Conservation (phyloP, 2,113 vertebrate species). For the Catharus fuscescens region DNA sequence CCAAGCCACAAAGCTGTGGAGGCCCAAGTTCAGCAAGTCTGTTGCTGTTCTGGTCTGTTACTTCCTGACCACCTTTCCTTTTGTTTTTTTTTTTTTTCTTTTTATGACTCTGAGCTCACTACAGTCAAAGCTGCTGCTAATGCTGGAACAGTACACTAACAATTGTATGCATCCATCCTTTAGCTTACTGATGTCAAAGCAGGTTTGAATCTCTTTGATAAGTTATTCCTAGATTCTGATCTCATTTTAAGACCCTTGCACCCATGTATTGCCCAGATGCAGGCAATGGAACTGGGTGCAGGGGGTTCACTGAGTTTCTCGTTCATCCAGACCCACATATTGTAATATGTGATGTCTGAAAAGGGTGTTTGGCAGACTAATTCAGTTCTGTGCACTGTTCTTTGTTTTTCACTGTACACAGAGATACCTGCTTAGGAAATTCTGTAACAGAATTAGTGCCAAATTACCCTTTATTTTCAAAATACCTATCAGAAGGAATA, state of each 20-base stretch:
- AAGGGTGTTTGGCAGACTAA: neutral
- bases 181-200: neutral
- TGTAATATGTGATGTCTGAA: neutral
- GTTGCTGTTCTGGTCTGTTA: neutral
- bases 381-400: neutral
- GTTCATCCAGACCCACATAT: neutral
- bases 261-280: neutral
- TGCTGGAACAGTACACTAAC: neutral
- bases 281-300: neutral
- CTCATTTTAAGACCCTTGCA: neutral
- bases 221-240: neutral
- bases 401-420: neutral
- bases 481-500: neutral
- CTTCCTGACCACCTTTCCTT: neutral
- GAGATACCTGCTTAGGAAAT: neutral
- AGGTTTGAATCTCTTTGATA: neutral
- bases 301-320: neutral
- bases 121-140: conserved; percentile 11
- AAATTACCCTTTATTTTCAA: conserved; percentile 3
- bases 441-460: neutral
- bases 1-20: neutral
- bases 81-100: too few relatives aligned
- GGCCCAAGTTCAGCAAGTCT: neutral
- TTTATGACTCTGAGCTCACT: neutral
- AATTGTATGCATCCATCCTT: neutral